Conservation (phyloP, 2,113 vertebrate species). For the Otus sunia region DNA sequence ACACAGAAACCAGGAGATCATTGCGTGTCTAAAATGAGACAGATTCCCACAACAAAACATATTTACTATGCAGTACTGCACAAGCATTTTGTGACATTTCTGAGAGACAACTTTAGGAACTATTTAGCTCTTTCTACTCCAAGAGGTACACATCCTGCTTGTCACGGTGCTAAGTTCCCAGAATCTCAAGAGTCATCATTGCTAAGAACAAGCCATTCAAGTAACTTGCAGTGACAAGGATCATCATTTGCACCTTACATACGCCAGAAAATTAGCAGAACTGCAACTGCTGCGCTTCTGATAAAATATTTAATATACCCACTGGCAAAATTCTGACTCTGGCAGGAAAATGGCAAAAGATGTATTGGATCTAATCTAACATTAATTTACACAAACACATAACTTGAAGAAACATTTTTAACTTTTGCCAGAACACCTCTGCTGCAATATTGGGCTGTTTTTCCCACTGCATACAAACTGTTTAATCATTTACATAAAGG, state of each 20-base stretch:
- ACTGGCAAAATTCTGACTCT: not conserved
- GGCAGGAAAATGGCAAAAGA: not conserved
- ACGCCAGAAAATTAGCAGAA: not conserved
- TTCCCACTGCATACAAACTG: not conserved
- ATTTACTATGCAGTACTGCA: not conserved
- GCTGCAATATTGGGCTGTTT: not conserved
- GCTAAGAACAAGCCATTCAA: not conserved
- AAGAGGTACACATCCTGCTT: not conserved
- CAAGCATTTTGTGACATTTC: not conserved
- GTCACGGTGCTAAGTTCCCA: not conserved
- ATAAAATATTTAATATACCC: not conserved
- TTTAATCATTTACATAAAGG: slow-evolving; percentile 14
- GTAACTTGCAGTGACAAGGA: not conserved
- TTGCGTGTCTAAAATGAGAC: not conserved
- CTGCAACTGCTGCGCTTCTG: not conserved
- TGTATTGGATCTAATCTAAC: not conserved
- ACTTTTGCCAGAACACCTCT: not conserved
- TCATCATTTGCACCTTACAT: not conserved
- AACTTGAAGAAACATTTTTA: not conserved
- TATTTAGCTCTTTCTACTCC: not conserved
- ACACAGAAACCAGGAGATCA: not conserved
- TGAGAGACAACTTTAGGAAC: not conserved
- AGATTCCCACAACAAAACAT: not conserved
- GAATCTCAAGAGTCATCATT: not conserved
- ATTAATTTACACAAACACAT: not conserved